Base-by-base conservation (phyloP, 2,888 invertebrate genomes). In the Habroteleia sp. region DNA sequence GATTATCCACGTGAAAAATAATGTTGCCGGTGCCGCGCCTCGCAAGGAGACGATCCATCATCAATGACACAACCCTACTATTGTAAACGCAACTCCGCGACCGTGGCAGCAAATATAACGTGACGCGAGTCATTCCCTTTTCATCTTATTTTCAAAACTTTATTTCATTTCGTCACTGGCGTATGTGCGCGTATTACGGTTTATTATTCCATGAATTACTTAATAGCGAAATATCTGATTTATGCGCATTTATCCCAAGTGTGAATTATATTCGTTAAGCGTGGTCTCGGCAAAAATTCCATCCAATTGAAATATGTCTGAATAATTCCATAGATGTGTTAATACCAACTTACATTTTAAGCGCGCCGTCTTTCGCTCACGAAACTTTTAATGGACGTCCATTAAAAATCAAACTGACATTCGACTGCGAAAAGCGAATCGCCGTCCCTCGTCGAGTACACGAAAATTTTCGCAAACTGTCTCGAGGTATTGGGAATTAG, bases 21-120 rank as follows among this genome's bases (percentile, higher is more conserved):
- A 63, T 63, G n/a, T n/a, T n/a, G n/a, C n/a, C n/a, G n/a, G n/a
- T n/a, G n/a, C n/a, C n/a, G 71, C 39, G 58, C 27, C 44, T 63
- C 68, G 71, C 65, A 58, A 62, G 60, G 33, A 62, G 58, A 75
- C 79, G 75, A 82, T 82, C 77, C 80, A 82, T 82, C 82, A 82
- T 80, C 77, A 76, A 79, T 77, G 80, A 77, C 77, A 66, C 72
- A 65, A 74, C 79, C 76, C 60, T 68, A 46, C 72, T 52, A 20
- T 16, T 41, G 23, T 25, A 39, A 33, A 58, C 48, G 42, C 56
- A 68, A 68, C 72, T 52, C 50, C 41, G 46, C 54, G 63, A n/a
- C n/a, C n/a, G n/a, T n/a, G n/a, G n/a, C n/a, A n/a, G n/a, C n/a
- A n/a, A n/a, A n/a, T n/a, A n/a, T n/a, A n/a, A n/a, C n/a, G n/a